phyloP scores from a whole-genome alignment of 2,888 invertebrate genomes.

The Leptura quadrifasciata region DNA sequence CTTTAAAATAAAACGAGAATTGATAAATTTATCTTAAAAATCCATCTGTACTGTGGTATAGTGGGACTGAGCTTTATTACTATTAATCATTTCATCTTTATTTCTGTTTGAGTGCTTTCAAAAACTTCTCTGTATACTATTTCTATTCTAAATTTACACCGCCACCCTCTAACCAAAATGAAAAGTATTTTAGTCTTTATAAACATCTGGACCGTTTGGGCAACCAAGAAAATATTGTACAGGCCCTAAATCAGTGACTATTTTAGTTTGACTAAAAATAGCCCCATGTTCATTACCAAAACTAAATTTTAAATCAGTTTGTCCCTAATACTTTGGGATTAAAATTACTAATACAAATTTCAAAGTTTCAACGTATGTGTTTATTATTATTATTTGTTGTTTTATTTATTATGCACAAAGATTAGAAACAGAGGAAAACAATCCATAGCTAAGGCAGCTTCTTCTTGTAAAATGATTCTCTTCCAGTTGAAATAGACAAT shows the following conservation, averaged over 20 bases:
- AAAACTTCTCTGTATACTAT: no score
- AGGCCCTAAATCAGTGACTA: constrained; percentile 53
- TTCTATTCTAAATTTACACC: constrained; percentile 30
- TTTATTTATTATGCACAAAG: no score
- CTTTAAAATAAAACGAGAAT: no score
- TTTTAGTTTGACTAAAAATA: constrained; percentile 47
- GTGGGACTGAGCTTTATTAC: no score
- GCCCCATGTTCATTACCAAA: background rate
- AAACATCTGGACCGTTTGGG: constrained; percentile 40
- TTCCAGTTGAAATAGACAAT: background rate
- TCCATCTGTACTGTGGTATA: no score
- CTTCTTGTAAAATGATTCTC: background rate
- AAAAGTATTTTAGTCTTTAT: constrained; percentile 33
- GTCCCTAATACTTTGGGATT: background rate
- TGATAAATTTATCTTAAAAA: no score
- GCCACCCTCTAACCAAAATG: constrained; percentile 35
- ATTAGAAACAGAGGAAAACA: no score
- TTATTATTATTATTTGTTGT: no score
- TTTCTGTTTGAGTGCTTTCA: no score
- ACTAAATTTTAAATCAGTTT: background rate
- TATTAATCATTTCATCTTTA: no score
- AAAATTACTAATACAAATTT: background rate
- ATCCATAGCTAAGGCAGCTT: background rate
- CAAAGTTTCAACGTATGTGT: background rate
- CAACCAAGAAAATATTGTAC: constrained; percentile 55